Percentiles rank a stretch among this genome's conserved stretches.
phyloP scores from a whole-genome alignment of 2,888 invertebrate genomes.

The Serripes groenlandicus region DNA sequence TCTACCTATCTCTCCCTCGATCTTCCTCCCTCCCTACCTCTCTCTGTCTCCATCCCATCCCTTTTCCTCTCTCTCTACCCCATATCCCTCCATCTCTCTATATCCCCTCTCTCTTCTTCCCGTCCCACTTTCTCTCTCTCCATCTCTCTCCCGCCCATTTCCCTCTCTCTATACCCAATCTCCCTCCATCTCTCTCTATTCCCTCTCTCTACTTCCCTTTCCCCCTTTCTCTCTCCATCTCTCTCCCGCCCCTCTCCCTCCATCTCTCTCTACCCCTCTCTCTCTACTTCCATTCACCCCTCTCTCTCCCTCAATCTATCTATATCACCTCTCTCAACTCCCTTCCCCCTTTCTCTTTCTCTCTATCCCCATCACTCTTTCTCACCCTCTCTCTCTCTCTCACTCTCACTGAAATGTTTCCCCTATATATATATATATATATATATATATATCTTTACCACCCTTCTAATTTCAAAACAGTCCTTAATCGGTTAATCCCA shows the following conservation, averaged over 20 bases:
- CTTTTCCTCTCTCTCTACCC: too few relatives aligned
- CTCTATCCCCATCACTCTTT: background rate
- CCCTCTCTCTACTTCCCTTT: background rate
- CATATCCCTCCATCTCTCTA: too few relatives aligned
- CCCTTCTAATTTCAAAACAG: too few relatives aligned
- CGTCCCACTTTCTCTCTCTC: background rate
- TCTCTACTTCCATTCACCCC: background rate
- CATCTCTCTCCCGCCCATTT: background rate
- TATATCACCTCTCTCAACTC: too few relatives aligned
- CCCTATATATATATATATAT: too few relatives aligned
- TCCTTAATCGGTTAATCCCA: too few relatives aligned
- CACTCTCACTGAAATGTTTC: background rate
- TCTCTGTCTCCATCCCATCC: background rate
- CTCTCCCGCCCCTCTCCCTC: background rate
- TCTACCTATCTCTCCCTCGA: background rate
- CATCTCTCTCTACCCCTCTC: background rate
- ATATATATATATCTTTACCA: too few relatives aligned
- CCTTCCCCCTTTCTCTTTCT: too few relatives aligned
- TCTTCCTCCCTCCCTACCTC: background rate
- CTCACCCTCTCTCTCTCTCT: background rate
- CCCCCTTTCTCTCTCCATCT: background rate
- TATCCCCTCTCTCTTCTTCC: too few relatives aligned
- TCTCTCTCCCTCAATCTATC: background rate
- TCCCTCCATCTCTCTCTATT: background rate
- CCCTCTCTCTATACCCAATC: background rate